Base-by-base conservation (phyloP, 2,113 vertebrate genomes). In the Atrichornis clamosus region DNA sequence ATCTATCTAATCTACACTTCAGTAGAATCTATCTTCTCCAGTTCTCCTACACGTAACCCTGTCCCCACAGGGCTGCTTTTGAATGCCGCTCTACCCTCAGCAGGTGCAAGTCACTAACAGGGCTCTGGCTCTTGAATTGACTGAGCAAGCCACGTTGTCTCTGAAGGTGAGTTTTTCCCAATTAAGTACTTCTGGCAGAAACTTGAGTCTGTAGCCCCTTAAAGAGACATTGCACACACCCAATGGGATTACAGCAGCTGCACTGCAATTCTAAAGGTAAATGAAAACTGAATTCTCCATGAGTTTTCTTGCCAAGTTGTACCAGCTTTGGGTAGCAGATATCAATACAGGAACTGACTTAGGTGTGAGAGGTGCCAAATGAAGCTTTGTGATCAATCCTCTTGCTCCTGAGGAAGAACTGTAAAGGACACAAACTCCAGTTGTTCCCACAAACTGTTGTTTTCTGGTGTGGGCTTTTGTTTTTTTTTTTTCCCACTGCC, bases 401-500 rank as follows among this genome's bases (percentile, higher is more conserved):
- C 18, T 60, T 1, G 1, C 35, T 68, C 52, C n/a, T 13, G 10
- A 67, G 60, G 15, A 80, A 72, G 30, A 44, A 30, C 8, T 0
- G 0, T 39, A 11, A 64, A 87, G 52, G 49, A 68, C 37, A 69
- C 15, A 44, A 49, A 16, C 42, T 74, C 13, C 21, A 53, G 12
- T 23, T 50, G 55, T 35, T 74, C 17, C 24, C 39, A 59, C 17
- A 30, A 75, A 50, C 13, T 18, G 11, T 13, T 50, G 19, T 30
- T 41, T 67, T 20, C 28, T 42, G 19, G 22, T 52, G 35, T 18
- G 21, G 39, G 4, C 28, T 22, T 87, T 79, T 32, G 8, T 33
- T 13, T n/a, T 30, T 6, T 33, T 13, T n/a, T 30, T 6, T 1
- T 1, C 2, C 20, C 6, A 1, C n/a, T 7, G 6, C 14, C 21